A percentile compares a stretch with the other conserved stretches of the same genome.
These are phyloP conservation scores for Meloe dianella DNA, from an alignment of 2,888 invertebrate genomes.

Conservation along the genomic window DNA sequence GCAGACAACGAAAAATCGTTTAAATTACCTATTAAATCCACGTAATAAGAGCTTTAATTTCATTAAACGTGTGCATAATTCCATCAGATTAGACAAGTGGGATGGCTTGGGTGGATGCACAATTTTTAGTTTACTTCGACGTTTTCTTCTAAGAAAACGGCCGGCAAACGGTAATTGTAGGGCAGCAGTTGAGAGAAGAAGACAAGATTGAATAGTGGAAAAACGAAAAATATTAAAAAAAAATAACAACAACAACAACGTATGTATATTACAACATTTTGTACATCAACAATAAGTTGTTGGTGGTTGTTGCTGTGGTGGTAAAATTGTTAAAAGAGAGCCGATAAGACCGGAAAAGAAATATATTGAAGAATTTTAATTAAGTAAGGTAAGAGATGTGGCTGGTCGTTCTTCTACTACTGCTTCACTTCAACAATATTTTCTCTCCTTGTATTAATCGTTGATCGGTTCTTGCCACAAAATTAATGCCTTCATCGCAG, in stretches of 20 bases:
- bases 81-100: conserved; percentile 35
- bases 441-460: neutral
- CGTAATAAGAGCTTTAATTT: conserved; percentile 19
- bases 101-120: conserved; percentile 29
- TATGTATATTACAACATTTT: conserved; percentile 27
- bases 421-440: neutral
- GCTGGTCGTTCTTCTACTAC: conserved; percentile 8
- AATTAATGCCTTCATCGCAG: conserved; percentile 42
- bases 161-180: conserved; percentile 29
- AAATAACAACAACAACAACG: conserved; percentile 17
- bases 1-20: neutral
- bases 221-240: conserved; percentile 21
- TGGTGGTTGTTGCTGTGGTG: neutral
- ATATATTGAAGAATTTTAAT: conserved; percentile 44
- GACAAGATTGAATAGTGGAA: conserved; percentile 18
- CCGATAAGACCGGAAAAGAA: conserved; percentile 37
- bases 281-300: conserved; percentile 11
- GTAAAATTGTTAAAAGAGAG: conserved; percentile 26
- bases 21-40: conserved; percentile 15
- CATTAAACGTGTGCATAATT: conserved; percentile 34
- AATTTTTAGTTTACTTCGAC: conserved; percentile 18
- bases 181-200: conserved; percentile 16
- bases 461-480: conserved; percentile 22
- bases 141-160: conserved; percentile 16
- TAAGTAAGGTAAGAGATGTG: conserved; percentile 36